Conservation (phyloP, 1,140 invertebrate genomes). For the Listronotus oregonensis region DNA sequence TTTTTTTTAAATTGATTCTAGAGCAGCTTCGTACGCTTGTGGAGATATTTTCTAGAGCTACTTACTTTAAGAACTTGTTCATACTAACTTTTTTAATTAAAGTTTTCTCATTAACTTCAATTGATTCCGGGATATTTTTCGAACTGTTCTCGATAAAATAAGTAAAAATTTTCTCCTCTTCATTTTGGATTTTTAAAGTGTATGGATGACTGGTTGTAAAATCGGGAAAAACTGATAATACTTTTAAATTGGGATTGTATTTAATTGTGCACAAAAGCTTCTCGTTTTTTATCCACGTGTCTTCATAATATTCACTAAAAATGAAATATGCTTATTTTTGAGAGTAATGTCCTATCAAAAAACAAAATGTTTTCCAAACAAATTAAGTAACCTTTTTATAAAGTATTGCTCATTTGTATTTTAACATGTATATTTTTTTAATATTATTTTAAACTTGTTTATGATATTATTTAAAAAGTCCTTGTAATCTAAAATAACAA, state of each 20-base stretch:
- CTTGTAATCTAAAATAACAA: no score
- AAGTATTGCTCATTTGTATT: no score
- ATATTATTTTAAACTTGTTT: no score
- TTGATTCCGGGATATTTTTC: slow-evolving; percentile 25
- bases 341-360: no score
- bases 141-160: slow-evolving; percentile 39
- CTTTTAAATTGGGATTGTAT: slow-evolving; percentile 41
- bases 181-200: slow-evolving; percentile 18
- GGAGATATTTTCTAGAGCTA: not conserved
- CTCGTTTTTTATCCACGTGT: slow-evolving; percentile 50
- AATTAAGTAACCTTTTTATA: no score
- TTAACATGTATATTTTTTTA: no score
- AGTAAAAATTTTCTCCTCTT: slow-evolving; percentile 10
- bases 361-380: no score
- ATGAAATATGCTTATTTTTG: not conserved
- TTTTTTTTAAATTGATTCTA: no score
- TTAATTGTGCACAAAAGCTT: slow-evolving; percentile 45
- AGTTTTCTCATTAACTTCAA: slow-evolving; percentile 32
- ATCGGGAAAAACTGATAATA: slow-evolving; percentile 47
- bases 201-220: slow-evolving; percentile 45
- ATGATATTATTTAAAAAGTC: no score
- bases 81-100: slow-evolving; percentile 38
- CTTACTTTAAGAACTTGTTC: not conserved
- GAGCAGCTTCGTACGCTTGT: not conserved
- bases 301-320: slow-evolving; percentile 48